These are phyloP conservation scores for Andinoacara biseriatus DNA, from an alignment of 2,113 vertebrate genomes.

Conservation along the genomic window DNA sequence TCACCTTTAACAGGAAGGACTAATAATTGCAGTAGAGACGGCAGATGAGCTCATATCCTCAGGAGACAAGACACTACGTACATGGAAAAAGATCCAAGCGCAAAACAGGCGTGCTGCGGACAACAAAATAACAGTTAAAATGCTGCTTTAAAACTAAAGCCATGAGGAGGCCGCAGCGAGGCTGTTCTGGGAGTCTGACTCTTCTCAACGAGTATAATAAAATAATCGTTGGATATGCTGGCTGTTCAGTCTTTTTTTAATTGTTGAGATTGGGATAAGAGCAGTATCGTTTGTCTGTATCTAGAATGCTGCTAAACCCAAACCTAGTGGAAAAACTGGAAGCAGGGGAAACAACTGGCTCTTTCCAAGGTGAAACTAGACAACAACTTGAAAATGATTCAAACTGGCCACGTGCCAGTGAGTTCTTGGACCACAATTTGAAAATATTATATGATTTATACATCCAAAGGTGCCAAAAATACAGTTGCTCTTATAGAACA, in stretches of 20 bases:
- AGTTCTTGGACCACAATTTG: background rate
- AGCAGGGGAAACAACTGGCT: background rate
- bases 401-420: no score
- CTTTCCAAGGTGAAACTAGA: no score
- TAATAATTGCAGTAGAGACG: slow-evolving; percentile 40
- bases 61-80: background rate
- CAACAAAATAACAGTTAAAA: no score
- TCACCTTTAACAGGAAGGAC: slow-evolving; percentile 6
- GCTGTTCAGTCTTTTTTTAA: no score
- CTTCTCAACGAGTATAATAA: background rate
- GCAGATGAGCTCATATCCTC: slow-evolving; percentile 40
- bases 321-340: background rate
- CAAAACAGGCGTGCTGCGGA: background rate
- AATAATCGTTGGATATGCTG: no score
- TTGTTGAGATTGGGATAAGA: background rate
- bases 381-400: no score
- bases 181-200: no score
- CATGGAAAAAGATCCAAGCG: background rate
- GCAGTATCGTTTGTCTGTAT: background rate
- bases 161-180: background rate
- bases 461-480: no score
- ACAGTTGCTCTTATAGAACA: no score
- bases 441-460: background rate
- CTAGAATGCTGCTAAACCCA: background rate
- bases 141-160: background rate